A percentile compares a stretch with the other conserved stretches of the same genome.
Conservation (phyloP, 2,888 invertebrate species). For the Epinotia brunnichana region DNA sequence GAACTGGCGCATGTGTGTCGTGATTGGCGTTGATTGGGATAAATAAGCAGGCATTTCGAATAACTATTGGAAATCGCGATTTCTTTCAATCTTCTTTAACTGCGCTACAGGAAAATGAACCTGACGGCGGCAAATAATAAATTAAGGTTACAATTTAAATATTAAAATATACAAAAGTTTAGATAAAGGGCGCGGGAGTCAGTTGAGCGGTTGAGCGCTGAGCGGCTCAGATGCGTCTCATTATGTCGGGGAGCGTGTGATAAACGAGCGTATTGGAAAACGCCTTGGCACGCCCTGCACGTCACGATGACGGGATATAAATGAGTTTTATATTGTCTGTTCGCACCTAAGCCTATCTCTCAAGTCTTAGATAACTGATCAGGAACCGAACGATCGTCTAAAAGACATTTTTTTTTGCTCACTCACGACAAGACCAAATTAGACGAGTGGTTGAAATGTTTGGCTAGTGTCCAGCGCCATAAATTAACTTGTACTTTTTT, state of each 20-base stretch:
- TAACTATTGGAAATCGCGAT: neutral
- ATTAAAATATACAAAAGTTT: constrained; percentile 27
- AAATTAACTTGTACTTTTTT: constrained; percentile 79
- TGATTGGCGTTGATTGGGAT: neutral
- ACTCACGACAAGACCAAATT: constrained; percentile 75
- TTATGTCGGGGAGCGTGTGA: constrained; percentile 78
- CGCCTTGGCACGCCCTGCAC: constrained; percentile 77
- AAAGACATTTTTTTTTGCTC: constrained; percentile 74
- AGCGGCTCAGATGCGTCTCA: constrained; percentile 74
- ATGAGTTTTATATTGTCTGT: constrained; percentile 81
- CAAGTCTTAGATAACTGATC: constrained; percentile 71
- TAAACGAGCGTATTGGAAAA: constrained; percentile 81
- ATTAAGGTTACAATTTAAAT: constrained; percentile 9
- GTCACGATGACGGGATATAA: constrained; percentile 79
- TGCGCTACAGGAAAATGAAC: neutral
- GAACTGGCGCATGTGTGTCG: too few species aligned
- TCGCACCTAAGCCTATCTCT: constrained; percentile 78
- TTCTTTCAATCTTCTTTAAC: neutral
- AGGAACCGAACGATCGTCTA: constrained; percentile 65
- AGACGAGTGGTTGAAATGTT: constrained; percentile 80
- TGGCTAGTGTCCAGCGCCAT: constrained; percentile 77
- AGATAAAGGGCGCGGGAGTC: constrained; percentile 24
- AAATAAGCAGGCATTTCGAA: neutral
- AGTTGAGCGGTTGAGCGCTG: constrained; percentile 45
- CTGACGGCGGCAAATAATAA: constrained; percentile 2